Evolutionary conservation across 2,888 invertebrate genomes (phyloP).

Genomic region (Drosophila prostipennis): DNA sequence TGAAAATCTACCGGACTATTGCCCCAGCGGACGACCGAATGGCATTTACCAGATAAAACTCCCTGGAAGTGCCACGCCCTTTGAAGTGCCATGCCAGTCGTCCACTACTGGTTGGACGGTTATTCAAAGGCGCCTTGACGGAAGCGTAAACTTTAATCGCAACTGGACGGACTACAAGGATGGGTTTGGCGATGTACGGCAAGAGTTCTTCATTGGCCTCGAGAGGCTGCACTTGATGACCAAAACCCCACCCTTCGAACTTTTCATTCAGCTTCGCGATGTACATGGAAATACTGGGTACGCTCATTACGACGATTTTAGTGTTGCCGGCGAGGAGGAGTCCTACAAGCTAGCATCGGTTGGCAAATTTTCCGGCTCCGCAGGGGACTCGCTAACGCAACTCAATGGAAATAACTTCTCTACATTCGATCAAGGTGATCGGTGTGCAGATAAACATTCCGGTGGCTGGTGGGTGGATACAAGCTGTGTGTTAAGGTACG

Average conservation of each 20-base stretch:
- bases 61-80: neutral
- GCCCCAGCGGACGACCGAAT: neutral
- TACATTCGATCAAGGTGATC: neutral
- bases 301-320: neutral
- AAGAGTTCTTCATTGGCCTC: neutral
- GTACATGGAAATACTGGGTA: neutral
- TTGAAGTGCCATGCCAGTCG: neutral
- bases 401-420: neutral
- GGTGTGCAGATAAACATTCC: neutral
- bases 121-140: neutral
- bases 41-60: neutral
- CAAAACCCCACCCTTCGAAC: neutral
- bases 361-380: neutral
- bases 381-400: neutral
- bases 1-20: neutral
- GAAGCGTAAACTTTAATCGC: too few relatives aligned
- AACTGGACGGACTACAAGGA: neutral
- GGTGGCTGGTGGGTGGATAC: neutral
- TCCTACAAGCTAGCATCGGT: neutral
- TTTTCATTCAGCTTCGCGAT: neutral
- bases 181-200: neutral
- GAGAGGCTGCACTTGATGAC: neutral
- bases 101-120: neutral
- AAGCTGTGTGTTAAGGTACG: neutral
- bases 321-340: neutral